Conservation (phyloP, 2,888 invertebrate genomes). For the Eustalomyia histrio region DNA sequence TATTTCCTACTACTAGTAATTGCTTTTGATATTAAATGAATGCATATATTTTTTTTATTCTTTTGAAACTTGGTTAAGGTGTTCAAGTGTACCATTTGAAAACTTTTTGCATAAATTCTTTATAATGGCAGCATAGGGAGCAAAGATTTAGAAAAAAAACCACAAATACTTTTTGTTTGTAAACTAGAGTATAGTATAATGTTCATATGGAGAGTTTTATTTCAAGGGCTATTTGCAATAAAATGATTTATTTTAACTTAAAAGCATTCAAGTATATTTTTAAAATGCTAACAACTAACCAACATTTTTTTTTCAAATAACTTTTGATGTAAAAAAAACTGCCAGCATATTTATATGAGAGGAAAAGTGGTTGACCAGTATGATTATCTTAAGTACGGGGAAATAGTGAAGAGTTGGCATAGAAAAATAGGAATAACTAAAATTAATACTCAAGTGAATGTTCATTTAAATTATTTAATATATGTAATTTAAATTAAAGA, state of each 20-base stretch:
- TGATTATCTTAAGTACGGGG: neutral
- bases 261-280: conserved; percentile 55
- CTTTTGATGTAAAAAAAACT: neutral
- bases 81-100: neutral
- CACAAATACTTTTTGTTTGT: neutral
- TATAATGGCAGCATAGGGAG: neutral
- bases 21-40: neutral
- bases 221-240: conserved; percentile 50
- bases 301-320: neutral
- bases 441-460: too few species aligned
- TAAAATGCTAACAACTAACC: conserved; percentile 30
- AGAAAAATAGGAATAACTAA: neutral
- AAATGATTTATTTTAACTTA: conserved; percentile 61
- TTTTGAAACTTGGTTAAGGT: neutral
- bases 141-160: neutral
- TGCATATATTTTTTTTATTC: neutral
- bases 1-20: neutral
- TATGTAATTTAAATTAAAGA: too few species aligned
- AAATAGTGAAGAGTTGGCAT: neutral
- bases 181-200: neutral
- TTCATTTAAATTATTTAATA: too few species aligned
- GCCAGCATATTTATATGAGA: neutral
- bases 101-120: conserved; percentile 2
- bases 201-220: conserved; percentile 33
- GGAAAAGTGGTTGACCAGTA: conserved; percentile 2